Conservation (phyloP, 2,797 vertebrate genomes). For the Clarias pachynema region DNA sequence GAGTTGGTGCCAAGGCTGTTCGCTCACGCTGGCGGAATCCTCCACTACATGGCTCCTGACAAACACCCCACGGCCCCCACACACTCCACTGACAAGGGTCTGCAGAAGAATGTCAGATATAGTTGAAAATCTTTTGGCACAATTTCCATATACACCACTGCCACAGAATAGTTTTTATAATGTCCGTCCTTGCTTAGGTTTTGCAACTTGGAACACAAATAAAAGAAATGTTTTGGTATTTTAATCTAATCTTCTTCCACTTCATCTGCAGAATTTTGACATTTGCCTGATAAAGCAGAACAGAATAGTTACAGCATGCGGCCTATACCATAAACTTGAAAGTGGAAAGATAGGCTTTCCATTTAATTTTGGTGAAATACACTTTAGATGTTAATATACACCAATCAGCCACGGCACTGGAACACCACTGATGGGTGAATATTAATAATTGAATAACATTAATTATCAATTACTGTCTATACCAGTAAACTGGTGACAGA, state of each 20-base stretch:
- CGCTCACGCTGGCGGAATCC: conserved; percentile 82
- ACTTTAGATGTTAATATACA: too few relatives aligned
- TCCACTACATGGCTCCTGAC: conserved; percentile 83
- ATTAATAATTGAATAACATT: too few relatives aligned
- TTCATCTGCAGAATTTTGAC: neutral
- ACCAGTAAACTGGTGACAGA: too few relatives aligned
- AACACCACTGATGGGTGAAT: too few relatives aligned
- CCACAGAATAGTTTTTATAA: neutral
- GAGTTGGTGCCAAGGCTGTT: conserved; percentile 56
- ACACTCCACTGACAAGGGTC: conserved; percentile 83
- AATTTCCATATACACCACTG: neutral
- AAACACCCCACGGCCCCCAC: conserved; percentile 86
- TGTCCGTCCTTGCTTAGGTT: neutral
- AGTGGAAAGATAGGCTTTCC: neutral
- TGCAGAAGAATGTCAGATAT: conserved; percentile 53
- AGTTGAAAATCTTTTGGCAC: neutral
- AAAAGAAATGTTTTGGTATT: neutral
- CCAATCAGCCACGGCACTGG: too few relatives aligned
- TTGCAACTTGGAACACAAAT: neutral
- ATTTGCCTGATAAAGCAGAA: too few relatives aligned
- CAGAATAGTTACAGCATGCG: neutral
- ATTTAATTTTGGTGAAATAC: neutral
- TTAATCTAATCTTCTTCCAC: neutral
- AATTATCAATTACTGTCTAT: too few relatives aligned
- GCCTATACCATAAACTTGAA: neutral